Evolutionary conservation across 2,888 invertebrate genomes (phyloP).

Genomic region (Xylota segnis): DNA sequence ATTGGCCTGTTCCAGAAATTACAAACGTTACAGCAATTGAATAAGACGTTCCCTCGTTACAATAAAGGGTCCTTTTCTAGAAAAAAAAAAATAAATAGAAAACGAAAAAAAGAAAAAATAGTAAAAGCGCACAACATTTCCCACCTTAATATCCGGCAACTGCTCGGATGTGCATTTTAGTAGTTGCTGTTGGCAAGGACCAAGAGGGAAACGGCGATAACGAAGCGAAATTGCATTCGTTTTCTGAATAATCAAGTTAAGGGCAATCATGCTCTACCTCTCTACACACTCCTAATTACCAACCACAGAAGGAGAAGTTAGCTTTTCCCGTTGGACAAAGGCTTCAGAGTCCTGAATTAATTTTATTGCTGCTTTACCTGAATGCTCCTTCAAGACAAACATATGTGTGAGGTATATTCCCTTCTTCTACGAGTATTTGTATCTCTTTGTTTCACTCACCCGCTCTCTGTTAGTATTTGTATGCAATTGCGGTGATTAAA

Average conservation of each 20-base stretch:
- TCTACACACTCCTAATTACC: constrained; percentile 7
- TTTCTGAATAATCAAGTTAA: constrained; percentile 62
- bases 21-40: constrained; percentile 46
- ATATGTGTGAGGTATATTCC: constrained; percentile 14
- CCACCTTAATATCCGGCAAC: constrained; percentile 56
- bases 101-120: constrained; percentile 7
- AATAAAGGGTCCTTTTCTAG: constrained; percentile 35
- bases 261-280: constrained; percentile 26
- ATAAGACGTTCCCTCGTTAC: constrained; percentile 41
- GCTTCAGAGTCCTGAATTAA: constrained; percentile 41
- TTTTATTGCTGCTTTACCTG: constrained; percentile 12
- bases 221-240: constrained; percentile 68
- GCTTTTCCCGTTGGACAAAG: constrained; percentile 15
- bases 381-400: constrained; percentile 14
- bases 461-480: not conserved
- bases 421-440: constrained; percentile 3
- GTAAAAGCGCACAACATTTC: constrained; percentile 31
- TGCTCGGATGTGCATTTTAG: constrained; percentile 43
- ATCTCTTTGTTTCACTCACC: not conserved
- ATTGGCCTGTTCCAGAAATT: not conserved
- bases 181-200: constrained; percentile 5
- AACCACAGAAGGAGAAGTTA: not conserved
- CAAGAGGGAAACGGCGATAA: constrained; percentile 47
- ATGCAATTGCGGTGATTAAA: constrained; percentile 29
- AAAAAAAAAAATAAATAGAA: not conserved